Base-by-base conservation (phyloP, 1,140 invertebrate genomes). In the Pseudachorutes palmiensis region DNA sequence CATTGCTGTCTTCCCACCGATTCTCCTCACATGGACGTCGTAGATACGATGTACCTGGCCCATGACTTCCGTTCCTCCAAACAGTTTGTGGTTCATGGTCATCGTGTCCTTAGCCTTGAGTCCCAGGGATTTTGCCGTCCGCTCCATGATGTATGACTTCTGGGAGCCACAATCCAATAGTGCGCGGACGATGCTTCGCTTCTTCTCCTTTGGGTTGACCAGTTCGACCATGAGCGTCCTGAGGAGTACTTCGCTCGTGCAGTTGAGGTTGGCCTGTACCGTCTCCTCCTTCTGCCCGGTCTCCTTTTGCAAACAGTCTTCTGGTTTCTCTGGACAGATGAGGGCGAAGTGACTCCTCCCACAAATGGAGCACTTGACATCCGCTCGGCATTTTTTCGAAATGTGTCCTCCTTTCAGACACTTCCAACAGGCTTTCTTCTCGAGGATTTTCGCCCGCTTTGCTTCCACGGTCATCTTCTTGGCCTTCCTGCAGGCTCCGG, bases 81-180 rank as follows among this genome's bases (percentile, higher is more conserved):
- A 67, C 2, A 67, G 29, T 2, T 12, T 48, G 14, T 30, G 58
- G n/a, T 24, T 41, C 32, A 61, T 22, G 12, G 1, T 60, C 1
- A 48, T n/a, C 2, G 16, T 29, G n/a, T 24, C 33, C 26, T 12
- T 49, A 22, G 41, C 9, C 30, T 41, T 26, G 1, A 57, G 24
- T 28, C 12, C 31, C 16, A 63, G 16, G 5, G 9, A 19, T 24
- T 22, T 12, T 2, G 61, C 61, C 22, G 61, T 63, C 2, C 22
- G 3, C 24, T 63, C 45, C 36, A 63, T 14, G 3, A 63, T 41
- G 29, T 48, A 45, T 3, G 62, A 59, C 22, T 55, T 14, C 26
- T 69, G 67, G 1, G 55, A 26, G 19, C 67, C 67, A 0, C 31
- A n/a, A 41, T 67, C 66, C 28, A 62, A 30, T 0, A 62, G 14